Evolutionary conservation across 2,113 vertebrate genomes (phyloP).

Genomic region (Prolemur simus): DNA sequence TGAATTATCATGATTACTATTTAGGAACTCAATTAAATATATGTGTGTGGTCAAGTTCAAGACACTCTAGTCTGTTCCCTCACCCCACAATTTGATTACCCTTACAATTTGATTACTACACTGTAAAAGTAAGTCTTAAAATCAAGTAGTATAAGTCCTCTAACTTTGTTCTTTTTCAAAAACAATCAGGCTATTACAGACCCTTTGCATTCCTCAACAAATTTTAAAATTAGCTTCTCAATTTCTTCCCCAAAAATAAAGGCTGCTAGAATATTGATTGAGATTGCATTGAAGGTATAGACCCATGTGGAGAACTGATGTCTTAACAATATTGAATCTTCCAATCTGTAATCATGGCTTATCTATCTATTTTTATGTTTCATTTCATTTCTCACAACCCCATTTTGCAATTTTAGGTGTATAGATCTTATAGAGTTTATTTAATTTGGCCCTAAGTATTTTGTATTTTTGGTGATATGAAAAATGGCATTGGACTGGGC

Average conservation of each 20-base stretch:
- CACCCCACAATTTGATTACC: not conserved
- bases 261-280: not conserved
- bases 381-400: not conserved
- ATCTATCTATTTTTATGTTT: not conserved
- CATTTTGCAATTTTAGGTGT: not conserved
- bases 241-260: not conserved
- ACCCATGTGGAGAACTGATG: not conserved
- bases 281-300: not conserved
- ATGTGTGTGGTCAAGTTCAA: not conserved
- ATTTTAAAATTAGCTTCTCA: not conserved
- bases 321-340: not conserved
- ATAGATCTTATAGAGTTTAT: not conserved
- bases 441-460: not conserved
- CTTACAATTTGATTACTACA: not conserved
- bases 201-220: not conserved
- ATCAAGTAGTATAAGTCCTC: not conserved
- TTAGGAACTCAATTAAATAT: not conserved
- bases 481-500: not conserved
- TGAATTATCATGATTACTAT: not conserved
- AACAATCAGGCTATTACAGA: not conserved
- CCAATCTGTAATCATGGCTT: not conserved
- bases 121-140: not conserved
- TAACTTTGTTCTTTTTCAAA: not conserved
- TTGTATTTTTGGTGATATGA: not conserved
- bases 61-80: not conserved